These are phyloP conservation scores for Esperia sulphurella DNA, from an alignment of 2,888 invertebrate species.

Conservation along the genomic window DNA sequence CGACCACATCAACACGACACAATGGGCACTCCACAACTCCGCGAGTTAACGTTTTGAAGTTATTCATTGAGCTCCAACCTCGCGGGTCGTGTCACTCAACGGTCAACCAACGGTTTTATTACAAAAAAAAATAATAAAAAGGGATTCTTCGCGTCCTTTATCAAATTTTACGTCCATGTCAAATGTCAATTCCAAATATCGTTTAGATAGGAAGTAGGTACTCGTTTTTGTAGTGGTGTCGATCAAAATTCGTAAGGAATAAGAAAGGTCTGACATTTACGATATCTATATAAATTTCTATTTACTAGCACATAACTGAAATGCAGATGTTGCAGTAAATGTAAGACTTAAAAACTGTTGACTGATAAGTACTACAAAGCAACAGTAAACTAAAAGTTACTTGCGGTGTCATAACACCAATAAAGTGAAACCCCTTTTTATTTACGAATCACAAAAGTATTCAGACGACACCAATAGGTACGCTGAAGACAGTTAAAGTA, in stretches of 20 bases:
- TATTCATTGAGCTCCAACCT: conserved; percentile 47
- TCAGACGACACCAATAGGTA: conserved; percentile 15
- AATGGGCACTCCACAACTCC: conserved; percentile 49
- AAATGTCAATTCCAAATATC: conserved; percentile 39
- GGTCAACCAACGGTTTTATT: conserved; percentile 62
- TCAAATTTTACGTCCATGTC: conserved; percentile 47
- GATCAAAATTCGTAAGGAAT: conserved; percentile 9
- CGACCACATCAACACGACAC: conserved; percentile 35
- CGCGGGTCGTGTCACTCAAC: conserved; percentile 62
- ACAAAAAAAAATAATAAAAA: conserved; percentile 39
- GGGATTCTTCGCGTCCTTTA: conserved; percentile 39
- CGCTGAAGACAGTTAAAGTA: conserved; percentile 1
- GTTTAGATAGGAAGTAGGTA: neutral
- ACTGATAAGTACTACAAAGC: conserved; percentile 12
- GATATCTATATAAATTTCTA: neutral
- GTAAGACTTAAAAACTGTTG: conserved; percentile 16
- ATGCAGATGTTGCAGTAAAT: neutral
- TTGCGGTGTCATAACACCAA: conserved; percentile 20
- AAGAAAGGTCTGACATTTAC: neutral
- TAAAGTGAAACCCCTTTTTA: conserved; percentile 35
- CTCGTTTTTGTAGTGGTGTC: conserved; percentile 7
- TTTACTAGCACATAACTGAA: neutral
- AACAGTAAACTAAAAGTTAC: conserved; percentile 16
- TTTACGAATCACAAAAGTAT: conserved; percentile 22
- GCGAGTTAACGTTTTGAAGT: conserved; percentile 37